A percentile compares a stretch with the other conserved stretches of the same genome.
These are phyloP conservation scores for Eulemur rubriventer DNA, from an alignment of 2,797 vertebrate species.

Conservation along the genomic window DNA sequence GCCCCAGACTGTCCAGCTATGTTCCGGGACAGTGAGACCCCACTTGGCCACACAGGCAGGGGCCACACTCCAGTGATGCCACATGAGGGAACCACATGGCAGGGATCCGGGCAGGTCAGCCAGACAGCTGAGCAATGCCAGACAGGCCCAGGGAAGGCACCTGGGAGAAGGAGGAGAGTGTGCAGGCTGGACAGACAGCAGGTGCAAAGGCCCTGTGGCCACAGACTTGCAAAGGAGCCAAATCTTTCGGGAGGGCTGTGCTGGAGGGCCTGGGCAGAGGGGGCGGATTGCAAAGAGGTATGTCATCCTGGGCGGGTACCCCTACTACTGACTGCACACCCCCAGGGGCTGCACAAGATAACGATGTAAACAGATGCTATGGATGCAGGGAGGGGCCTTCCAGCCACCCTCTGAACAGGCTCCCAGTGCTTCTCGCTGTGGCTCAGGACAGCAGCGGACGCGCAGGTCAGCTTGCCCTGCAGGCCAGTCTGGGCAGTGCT, in stretches of 20 bases:
- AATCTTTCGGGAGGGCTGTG: neutral
- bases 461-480: neutral
- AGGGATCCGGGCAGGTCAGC: neutral
- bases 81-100: rapidly evolving
- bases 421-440: neutral
- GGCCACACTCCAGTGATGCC: neutral
- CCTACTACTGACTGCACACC: neutral
- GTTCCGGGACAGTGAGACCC: neutral
- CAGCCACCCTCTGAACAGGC: neutral
- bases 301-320: neutral
- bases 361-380: neutral
- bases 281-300: neutral
- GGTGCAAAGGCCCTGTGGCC: neutral
- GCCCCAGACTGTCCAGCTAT: neutral
- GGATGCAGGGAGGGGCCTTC: too few species aligned
- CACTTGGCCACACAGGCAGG: neutral
- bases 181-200: neutral
- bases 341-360: too few species aligned
- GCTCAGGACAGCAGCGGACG: neutral
- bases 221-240: neutral
- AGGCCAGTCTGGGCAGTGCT: neutral
- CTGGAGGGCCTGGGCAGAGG: neutral
- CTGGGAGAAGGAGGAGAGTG: too few species aligned
- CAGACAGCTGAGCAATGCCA: neutral
- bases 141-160: neutral